Evolutionary conservation across 2,113 vertebrate genomes (phyloP), one percentile per base, ranked within the genome.

Genomic region (Zeus faber): DNA sequence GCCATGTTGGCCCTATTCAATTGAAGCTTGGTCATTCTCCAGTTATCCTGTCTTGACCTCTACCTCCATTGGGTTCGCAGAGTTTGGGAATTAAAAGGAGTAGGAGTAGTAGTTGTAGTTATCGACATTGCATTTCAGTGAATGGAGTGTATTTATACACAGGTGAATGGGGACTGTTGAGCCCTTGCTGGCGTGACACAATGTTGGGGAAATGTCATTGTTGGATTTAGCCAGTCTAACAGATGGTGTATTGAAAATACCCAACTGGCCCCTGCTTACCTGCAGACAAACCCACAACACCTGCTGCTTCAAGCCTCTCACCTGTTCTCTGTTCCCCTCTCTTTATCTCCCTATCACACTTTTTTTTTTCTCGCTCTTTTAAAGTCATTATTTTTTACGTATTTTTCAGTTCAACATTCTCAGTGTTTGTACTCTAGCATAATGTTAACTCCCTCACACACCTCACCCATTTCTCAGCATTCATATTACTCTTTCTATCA

Each of bases 221-320:
- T 58, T 48, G 73, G 39, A 60, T 53, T 60, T 39, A 55, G 58
- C 49, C 67, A 62, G 60, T 76, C 54, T 76, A 74, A 76, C 79
- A 82, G 77, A 74, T 82, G 79, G 73, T 75, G 72, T 75, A 79
- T 74, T 71, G 75, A 57, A 54, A 65, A 49, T 23, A 47, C 54
- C 16, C 47, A 44, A 57, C 55, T 29, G 79, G 74, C 77, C 67
- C 79, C 65, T 73, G 58, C 66, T 76, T 66, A 82, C 74, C 79
- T 74, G 67, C 22, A 13, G 20, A 58, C 54, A 53, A 58, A 55
- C 6, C 39, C 54, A 14, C 55, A 46, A 13, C 48, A 50, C 48
- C 47, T 49, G 47, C 47, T 49, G 47, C n/a, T 18, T 7, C 21
- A 6, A 44, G 41, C 18, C 17, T 11, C 18, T 22, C 6, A 37